phyloP scores from a whole-genome alignment of 1,140 invertebrate genomes.

The Drosophila fuyamai region DNA sequence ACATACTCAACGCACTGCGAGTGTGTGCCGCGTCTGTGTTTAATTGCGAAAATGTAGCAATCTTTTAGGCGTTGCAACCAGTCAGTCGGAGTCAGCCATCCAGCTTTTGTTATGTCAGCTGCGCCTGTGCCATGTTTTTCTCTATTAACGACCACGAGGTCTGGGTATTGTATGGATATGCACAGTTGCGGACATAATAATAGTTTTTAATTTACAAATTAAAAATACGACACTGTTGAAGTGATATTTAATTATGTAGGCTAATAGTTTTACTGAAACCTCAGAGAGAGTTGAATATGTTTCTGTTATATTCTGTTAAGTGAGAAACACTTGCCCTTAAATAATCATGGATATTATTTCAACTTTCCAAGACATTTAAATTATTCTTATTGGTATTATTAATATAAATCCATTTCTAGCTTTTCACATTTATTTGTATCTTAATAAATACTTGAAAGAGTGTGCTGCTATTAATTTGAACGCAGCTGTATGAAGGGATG shows the following conservation, averaged over 20 bases:
- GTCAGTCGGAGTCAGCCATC: constrained; percentile 47
- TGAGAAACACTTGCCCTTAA: no score
- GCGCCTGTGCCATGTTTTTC: constrained; percentile 68
- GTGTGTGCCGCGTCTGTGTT: constrained; percentile 51
- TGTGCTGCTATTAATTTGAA: not conserved
- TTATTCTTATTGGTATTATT: no score
- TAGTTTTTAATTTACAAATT: no score
- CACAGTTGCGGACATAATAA: not conserved
- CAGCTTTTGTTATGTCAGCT: constrained; percentile 75
- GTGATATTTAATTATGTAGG: no score
- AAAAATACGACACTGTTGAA: not conserved
- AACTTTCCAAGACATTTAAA: no score
- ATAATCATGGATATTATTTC: no score
- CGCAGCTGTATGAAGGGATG: constrained; percentile 15
- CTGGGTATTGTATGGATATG: constrained; percentile 3
- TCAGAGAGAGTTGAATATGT: no score
- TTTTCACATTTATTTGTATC: not conserved
- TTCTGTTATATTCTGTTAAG: no score
- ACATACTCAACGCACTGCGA: constrained; percentile 11
- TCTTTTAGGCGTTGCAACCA: constrained; percentile 71
- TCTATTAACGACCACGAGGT: constrained; percentile 61
- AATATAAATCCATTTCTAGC: not conserved
- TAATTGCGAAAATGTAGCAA: constrained; percentile 82
- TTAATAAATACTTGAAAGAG: not conserved
- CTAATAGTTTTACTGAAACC: no score